These are phyloP conservation scores for Aphaenogaster ashmeadi DNA, from an alignment of 1,140 invertebrate genomes.

Conservation along the genomic window DNA sequence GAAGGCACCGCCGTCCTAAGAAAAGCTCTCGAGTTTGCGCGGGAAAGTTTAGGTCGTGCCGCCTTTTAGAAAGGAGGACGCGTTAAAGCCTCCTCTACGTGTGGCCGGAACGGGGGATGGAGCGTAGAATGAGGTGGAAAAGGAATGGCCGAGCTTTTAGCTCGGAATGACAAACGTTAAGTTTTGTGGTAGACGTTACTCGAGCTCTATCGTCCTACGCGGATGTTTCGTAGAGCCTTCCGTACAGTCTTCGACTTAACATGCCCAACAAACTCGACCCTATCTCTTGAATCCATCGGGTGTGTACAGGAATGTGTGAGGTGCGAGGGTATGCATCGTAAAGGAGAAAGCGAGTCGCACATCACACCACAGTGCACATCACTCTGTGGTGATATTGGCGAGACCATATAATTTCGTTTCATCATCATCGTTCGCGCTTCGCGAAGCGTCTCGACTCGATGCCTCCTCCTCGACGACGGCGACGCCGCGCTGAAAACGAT, in stretches of 20 bases:
- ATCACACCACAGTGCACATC: background rate
- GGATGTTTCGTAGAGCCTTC: background rate
- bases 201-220: background rate
- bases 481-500: conserved; percentile 41
- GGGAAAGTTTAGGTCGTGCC: conserved; percentile 69
- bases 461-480: conserved; percentile 1
- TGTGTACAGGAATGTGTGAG: background rate
- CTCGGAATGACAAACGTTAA: conserved; percentile 75
- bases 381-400: conserved; percentile 39
- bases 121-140: conserved; percentile 5
- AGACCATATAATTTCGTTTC: conserved; percentile 67
- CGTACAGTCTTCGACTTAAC: conserved; percentile 34
- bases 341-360: background rate
- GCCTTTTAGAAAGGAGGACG: conserved; percentile 67
- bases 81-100: conserved; percentile 53
- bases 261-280: background rate
- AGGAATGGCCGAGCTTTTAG: conserved; percentile 74
- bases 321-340: background rate
- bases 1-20: conserved; percentile 35
- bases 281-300: background rate
- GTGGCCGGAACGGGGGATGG: background rate
- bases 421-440: conserved; percentile 58
- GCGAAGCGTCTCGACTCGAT: conserved; percentile 41
- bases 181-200: conserved; percentile 65
- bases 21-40: conserved; percentile 68